phyloP scores from a whole-genome alignment of 1,140 invertebrate genomes.

The Tetramorium alpestre region DNA sequence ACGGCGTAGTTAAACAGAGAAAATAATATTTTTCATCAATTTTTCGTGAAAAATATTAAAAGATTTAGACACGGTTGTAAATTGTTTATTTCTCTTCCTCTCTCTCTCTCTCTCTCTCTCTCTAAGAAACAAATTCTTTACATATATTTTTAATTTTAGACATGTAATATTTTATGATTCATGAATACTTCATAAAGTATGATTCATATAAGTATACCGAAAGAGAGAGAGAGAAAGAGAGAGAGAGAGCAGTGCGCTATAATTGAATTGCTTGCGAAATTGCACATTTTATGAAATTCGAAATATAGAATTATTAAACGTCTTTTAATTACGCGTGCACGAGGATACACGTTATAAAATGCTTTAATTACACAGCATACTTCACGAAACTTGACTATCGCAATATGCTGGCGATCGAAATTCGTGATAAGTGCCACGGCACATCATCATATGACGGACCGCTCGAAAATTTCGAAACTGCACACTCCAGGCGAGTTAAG shows the following conservation, averaged over 20 bases:
- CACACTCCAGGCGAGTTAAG: neutral
- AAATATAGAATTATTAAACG: neutral
- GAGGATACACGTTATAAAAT: neutral
- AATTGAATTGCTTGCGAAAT: neutral
- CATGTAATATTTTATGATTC: neutral
- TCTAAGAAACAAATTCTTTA: neutral
- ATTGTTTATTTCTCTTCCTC: neutral
- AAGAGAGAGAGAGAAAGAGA: too few relatives aligned
- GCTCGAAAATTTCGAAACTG: conserved; percentile 13
- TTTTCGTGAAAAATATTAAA: neutral
- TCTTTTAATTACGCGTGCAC: conserved; percentile 26
- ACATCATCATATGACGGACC: neutral
- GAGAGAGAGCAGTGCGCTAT: neutral
- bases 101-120: too few relatives aligned
- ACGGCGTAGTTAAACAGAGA: neutral
- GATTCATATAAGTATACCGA: neutral
- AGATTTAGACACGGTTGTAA: neutral
- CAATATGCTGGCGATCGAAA: neutral
- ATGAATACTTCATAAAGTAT: neutral
- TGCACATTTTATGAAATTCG: neutral
- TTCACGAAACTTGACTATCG: neutral
- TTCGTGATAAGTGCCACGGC: neutral
- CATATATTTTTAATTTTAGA: neutral
- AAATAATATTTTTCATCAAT: neutral
- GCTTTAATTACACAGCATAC: neutral